phyloP scores from a whole-genome alignment of 2,797 vertebrate genomes.

The Acanthis flammea region DNA sequence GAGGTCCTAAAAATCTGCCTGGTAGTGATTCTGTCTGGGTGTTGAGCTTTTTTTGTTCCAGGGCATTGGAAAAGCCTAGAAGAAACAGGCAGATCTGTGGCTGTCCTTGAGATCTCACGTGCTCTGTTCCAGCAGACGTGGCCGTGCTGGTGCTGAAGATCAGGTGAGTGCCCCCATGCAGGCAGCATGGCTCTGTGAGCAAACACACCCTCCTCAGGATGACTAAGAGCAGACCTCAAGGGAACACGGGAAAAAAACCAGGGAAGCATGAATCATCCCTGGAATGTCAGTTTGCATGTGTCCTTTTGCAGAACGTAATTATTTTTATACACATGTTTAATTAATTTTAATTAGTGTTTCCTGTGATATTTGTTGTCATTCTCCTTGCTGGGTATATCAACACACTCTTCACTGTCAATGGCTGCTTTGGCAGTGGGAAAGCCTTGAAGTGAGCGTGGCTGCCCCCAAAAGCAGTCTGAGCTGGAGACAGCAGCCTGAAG shows the following conservation, averaged over 20 bases:
- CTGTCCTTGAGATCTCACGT: rapidly evolving
- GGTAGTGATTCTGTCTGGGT: background rate
- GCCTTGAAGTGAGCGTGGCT: background rate
- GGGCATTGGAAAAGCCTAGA: background rate
- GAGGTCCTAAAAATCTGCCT: background rate
- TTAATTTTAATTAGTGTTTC: conserved; percentile 18
- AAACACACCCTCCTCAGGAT: background rate
- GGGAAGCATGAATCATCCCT: background rate
- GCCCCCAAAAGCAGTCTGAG: background rate
- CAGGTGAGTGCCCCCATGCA: background rate
- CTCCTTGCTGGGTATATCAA: background rate
- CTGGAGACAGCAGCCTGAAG: background rate
- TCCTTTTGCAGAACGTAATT: background rate
- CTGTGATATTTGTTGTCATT: background rate
- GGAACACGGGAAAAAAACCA: background rate
- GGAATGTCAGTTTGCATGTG: conserved; percentile 12
- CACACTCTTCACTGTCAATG: background rate
- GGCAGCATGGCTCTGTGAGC: background rate
- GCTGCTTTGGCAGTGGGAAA: background rate
- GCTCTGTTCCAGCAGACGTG: rapidly evolving
- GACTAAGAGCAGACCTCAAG: conserved; percentile 9
- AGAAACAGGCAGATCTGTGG: background rate
- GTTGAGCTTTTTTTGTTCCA: background rate
- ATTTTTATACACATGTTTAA: conserved; percentile 34
- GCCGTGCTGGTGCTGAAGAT: background rate